Percentiles rank a stretch among this genome's conserved stretches.
phyloP scores from a whole-genome alignment of 2,797 vertebrate genomes.

The Tympanoctomys barrerae region DNA sequence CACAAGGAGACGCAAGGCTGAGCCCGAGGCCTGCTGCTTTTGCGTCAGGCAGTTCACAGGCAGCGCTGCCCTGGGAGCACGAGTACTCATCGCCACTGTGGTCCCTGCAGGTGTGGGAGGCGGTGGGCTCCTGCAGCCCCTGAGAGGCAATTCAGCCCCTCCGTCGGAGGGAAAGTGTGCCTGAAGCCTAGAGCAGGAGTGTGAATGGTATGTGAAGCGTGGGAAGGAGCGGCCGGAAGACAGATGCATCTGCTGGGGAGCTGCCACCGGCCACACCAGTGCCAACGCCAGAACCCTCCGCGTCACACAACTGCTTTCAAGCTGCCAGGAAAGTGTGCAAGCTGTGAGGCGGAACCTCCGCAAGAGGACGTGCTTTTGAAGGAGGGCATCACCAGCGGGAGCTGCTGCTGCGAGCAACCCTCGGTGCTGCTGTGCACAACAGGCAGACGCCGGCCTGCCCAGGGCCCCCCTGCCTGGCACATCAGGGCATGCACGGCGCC shows the following conservation, averaged over 20 bases:
- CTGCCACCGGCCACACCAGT: too few species aligned
- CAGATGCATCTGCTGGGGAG: neutral
- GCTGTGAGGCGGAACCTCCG: neutral
- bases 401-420: too few species aligned
- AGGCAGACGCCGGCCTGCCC: neutral
- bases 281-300: neutral
- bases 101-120: neutral
- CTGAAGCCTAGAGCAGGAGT: neutral
- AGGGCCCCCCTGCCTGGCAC: neutral
- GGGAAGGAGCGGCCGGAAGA: neutral
- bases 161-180: neutral
- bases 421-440: neutral
- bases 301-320: neutral
- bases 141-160: neutral
- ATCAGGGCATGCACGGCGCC: too few species aligned
- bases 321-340: neutral
- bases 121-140: neutral
- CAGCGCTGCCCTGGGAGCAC: neutral
- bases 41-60: too few species aligned
- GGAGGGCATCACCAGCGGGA: neutral
- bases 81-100: neutral
- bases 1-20: neutral
- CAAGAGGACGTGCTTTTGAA: neutral
- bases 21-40: neutral
- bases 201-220: fast-evolving